Conservation (phyloP, 2,113 vertebrate species). For the Drymodes brunneopygia region DNA sequence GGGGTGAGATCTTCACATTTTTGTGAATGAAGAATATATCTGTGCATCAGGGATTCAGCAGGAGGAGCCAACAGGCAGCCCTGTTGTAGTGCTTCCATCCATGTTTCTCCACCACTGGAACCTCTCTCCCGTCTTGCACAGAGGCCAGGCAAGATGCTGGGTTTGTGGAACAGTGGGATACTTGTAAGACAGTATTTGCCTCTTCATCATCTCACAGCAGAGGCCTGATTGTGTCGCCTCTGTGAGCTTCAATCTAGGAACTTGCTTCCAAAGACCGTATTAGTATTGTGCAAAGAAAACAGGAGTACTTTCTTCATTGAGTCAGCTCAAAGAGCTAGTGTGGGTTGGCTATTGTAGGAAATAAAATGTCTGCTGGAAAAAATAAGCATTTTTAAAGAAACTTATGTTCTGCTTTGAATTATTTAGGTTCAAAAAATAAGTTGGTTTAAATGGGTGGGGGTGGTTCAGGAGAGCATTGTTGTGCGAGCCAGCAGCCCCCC, state of each 20-base stretch:
- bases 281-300: conserved; percentile 20
- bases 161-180: background rate
- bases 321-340: background rate
- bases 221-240: background rate
- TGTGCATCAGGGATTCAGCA: background rate
- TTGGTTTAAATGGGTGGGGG: background rate
- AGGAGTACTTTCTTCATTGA: background rate
- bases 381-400: background rate
- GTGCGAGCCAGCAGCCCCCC: background rate
- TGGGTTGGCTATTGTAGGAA: background rate
- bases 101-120: background rate
- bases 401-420: background rate
- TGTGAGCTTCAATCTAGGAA: background rate
- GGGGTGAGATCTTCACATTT: background rate
- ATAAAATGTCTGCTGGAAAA: background rate
- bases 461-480: background rate
- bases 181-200: background rate
- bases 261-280: background rate
- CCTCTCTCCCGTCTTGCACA: background rate
- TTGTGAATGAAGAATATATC: background rate
- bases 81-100: background rate
- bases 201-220: background rate
- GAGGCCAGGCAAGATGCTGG: background rate
- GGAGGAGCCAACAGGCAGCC: background rate
- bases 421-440: background rate